phyloP scores from a whole-genome alignment of 2,888 invertebrate genomes.

The Synergus gifuensis region DNA sequence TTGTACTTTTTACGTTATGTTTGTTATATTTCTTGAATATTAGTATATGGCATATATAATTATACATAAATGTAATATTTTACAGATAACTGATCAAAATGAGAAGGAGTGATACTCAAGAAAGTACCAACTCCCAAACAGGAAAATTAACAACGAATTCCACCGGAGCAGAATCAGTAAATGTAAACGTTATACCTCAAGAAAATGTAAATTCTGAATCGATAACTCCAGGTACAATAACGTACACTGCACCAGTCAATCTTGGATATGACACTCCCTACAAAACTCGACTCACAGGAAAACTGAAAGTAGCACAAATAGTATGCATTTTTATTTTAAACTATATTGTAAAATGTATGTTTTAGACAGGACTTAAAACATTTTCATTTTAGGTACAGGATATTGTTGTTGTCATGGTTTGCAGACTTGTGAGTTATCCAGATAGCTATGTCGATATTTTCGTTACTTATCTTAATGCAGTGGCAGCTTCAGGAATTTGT shows the following conservation, averaged over 20 bases:
- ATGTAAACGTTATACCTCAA: not conserved
- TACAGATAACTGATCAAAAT: not conserved
- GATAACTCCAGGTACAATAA: not conserved
- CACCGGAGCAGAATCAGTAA: not conserved
- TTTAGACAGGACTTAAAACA: not conserved
- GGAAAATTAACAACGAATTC: not conserved
- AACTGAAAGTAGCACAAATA: conserved; percentile 17
- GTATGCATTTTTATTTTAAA: not conserved
- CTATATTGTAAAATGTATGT: not conserved
- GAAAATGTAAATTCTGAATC: not conserved
- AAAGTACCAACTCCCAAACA: not conserved
- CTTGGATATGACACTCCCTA: not conserved
- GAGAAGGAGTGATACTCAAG: not conserved
- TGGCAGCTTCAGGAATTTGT: not conserved
- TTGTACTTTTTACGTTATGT: not conserved
- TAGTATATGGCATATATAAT: no score
- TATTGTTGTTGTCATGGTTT: conserved; percentile 9
- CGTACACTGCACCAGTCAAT: not conserved
- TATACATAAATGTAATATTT: not conserved
- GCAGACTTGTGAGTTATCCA: not conserved
- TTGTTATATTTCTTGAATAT: not conserved
- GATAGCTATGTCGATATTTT: conserved; percentile 1
- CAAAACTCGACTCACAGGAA: not conserved
- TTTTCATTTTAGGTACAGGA: not conserved
- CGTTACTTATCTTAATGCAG: not conserved